A percentile compares a stretch with the other conserved stretches of the same genome.
These are phyloP conservation scores for Schizotus pectinicornis DNA, from an alignment of 2,888 invertebrate genomes.

Conservation along the genomic window DNA sequence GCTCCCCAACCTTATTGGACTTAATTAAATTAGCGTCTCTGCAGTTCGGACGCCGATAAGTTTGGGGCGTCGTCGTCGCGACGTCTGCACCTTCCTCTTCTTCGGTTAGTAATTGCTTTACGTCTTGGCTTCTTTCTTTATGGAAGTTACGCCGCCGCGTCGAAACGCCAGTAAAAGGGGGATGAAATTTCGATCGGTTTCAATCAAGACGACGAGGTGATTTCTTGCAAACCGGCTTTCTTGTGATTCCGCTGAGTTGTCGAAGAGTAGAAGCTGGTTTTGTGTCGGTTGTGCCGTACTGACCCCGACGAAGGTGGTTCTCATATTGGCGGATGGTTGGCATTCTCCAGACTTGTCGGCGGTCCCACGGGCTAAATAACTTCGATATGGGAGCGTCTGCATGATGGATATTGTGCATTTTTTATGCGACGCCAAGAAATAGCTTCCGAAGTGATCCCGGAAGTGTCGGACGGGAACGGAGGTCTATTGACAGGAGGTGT, in stretches of 20 bases:
- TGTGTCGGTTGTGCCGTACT: conserved; percentile 27
- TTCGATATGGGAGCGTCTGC: conserved; percentile 32
- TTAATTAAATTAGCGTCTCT: no score
- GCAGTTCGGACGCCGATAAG: no score
- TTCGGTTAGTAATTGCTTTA: no score
- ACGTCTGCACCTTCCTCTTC: no score
- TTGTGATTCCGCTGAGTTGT: conserved; percentile 29
- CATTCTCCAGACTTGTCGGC: conserved; percentile 37
- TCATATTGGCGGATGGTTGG: conserved; percentile 31
- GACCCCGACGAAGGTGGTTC: conserved; percentile 20
- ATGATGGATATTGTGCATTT: conserved; percentile 34
- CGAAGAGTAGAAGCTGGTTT: conserved; percentile 18
- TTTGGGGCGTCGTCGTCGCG: no score
- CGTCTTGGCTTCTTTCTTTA: no score
- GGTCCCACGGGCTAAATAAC: conserved; percentile 36
- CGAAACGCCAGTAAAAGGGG: no score
- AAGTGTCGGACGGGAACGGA: no score
- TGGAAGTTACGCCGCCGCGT: no score
- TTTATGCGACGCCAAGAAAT: conserved; percentile 14
- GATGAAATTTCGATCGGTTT: no score
- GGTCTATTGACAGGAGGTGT: no score
- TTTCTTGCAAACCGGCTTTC: conserved; percentile 17
- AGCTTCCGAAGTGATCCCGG: conserved; percentile 4
- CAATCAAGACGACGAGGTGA: background rate
- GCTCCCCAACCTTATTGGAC: no score